phyloP scores from a whole-genome alignment of 2,888 invertebrate genomes.

The Diogma glabrata region DNA sequence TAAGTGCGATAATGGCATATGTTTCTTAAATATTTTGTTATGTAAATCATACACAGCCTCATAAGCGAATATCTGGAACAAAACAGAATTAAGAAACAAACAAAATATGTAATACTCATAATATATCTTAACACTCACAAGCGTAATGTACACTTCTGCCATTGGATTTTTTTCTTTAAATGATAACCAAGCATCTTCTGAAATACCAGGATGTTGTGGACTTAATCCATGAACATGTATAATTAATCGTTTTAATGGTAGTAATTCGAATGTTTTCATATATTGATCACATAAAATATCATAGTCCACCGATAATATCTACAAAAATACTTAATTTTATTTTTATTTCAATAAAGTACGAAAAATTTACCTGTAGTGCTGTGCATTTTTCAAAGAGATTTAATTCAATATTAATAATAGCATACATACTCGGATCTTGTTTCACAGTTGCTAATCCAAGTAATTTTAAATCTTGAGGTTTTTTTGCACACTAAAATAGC shows the following conservation, averaged over 20 bases:
- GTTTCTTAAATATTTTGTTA: constrained; percentile 47
- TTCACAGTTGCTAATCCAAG: constrained; percentile 61
- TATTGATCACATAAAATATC: constrained; percentile 33
- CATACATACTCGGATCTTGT: constrained; percentile 57
- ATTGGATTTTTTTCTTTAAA: constrained; percentile 43
- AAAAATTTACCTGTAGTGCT: constrained; percentile 40
- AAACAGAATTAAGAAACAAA: constrained; percentile 25
- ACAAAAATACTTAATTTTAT: constrained; percentile 2
- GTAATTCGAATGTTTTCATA: constrained; percentile 30
- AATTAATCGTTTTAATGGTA: constrained; percentile 45
- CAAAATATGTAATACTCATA: background rate
- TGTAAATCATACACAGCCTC: constrained; percentile 51
- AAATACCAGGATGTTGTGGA: constrained; percentile 48
- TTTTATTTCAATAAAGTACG: background rate
- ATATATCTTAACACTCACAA: constrained; percentile 22
- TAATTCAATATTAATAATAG: constrained; percentile 40
- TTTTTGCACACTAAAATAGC: constrained; percentile 25
- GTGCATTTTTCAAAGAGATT: constrained; percentile 46
- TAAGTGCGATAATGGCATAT: constrained; percentile 62
- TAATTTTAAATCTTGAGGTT: constrained; percentile 44
- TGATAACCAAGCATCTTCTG: constrained; percentile 50
- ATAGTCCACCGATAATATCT: constrained; percentile 33
- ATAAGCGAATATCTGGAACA: constrained; percentile 49
- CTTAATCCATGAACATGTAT: constrained; percentile 59
- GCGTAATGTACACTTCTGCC: constrained; percentile 46